Percentiles rank a stretch among this genome's conserved stretches.
Conservation (phyloP, 2,888 invertebrate genomes). For the Tachina grossa region DNA sequence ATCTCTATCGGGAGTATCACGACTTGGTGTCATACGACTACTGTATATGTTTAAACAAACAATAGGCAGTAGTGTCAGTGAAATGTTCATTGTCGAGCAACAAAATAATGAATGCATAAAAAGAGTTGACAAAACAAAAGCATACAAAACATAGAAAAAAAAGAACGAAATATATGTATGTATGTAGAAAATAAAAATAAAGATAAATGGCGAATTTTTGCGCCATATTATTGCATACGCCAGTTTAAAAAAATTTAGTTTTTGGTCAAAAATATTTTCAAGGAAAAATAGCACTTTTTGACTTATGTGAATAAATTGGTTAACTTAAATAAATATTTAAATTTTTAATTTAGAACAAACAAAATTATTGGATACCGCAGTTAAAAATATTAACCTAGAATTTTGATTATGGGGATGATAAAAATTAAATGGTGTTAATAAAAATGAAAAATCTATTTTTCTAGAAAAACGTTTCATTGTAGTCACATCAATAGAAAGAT, state of each 20-base stretch:
- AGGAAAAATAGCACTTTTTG: too few species aligned
- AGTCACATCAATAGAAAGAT: too few species aligned
- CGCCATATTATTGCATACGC: not conserved
- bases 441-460: too few species aligned
- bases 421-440: too few species aligned
- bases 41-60: conserved; percentile 72
- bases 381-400: too few species aligned
- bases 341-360: too few species aligned
- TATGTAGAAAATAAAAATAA: not conserved
- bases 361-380: too few species aligned
- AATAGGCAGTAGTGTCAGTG: conserved; percentile 55
- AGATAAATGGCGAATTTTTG: not conserved
- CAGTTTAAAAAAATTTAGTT: not conserved
- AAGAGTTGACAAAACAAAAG: conserved; percentile 77
- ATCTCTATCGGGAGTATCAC: conserved; percentile 91
- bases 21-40: conserved; percentile 94
- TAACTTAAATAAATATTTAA: too few species aligned
- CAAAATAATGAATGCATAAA: conserved; percentile 70
- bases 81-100: conserved; percentile 56
- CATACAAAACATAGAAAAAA: conserved; percentile 74
- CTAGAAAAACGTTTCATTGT: too few species aligned
- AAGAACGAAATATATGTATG: conserved; percentile 61
- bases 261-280: not conserved
- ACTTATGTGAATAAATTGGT: too few species aligned
- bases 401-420: too few species aligned